Base-by-base conservation (phyloP, 2,113 vertebrate genomes). In the Xenopus tropicalis region DNA sequence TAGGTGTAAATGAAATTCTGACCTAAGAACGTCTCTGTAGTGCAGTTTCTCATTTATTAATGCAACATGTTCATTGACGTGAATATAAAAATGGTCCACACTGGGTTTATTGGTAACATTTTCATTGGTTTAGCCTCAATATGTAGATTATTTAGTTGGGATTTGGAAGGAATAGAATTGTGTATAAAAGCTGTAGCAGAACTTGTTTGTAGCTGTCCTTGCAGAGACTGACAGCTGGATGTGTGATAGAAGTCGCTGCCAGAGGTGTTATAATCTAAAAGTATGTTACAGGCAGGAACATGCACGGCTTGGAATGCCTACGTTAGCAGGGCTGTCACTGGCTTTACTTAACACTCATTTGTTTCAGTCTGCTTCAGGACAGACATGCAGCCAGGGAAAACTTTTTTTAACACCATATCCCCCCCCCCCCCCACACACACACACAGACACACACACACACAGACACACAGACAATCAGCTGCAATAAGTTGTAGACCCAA, bases 321-420 rank as follows among this genome's bases (percentile, higher is more conserved):
- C 22, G 20, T 64, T 85, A 81, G 82, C 84, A 81, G 51, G 77
- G 73, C 79, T 82, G 83, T 82, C 80, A 76, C 68, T 2, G 0
- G 66, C 77, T 88, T 87, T 85, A 83, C 81, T 86, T 85, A 85
- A 81, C 79, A 73, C 78, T 82, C 81, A 85, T 88, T 87, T 88
- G 82, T 87, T 83, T 86, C 83, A 87, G 84, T 87, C 86, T 88
- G 83, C 81, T 89, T 87, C 84, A 86, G 79, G 80, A 19, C 79
- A 88, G 83, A 86, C 82, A 87, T 84, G 81, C 78, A 43, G 71
- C 80, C 86, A 83, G 79, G 81, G 82, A 84, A 87, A 87, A 80
- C 70, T 79, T 54, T 17, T 83, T 80, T 76, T 70, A 80, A 0
- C 48, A 78, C 79, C 77, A 52, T 78, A 78, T 3, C 16, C 46